A percentile compares a stretch with the other conserved stretches of the same genome.
phyloP scores from a whole-genome alignment of 2,888 invertebrate species.

The Listrodromus nycthemerus region DNA sequence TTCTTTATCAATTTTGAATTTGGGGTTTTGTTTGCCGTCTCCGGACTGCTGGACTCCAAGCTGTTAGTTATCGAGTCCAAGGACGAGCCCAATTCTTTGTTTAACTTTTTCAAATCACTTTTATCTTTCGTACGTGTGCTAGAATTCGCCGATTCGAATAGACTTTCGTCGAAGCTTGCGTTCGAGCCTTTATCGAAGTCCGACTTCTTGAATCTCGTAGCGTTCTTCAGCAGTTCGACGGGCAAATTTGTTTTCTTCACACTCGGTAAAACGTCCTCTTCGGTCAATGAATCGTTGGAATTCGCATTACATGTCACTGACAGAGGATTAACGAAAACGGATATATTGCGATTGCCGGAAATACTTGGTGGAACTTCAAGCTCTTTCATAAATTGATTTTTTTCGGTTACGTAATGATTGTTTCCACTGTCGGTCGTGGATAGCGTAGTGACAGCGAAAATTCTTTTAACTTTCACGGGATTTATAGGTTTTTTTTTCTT shows the following conservation, averaged over 20 bases:
- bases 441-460: conserved; percentile 86
- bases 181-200: conserved; percentile 80
- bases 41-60: conserved; percentile 82
- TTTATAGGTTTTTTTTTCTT: conserved; percentile 79
- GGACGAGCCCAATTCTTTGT: conserved; percentile 80
- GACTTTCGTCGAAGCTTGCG: conserved; percentile 81
- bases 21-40: conserved; percentile 70
- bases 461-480: conserved; percentile 84
- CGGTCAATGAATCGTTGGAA: conserved; percentile 81
- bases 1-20: conserved; percentile 54
- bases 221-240: conserved; percentile 79
- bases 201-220: conserved; percentile 81
- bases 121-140: conserved; percentile 77
- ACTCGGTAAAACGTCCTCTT: conserved; percentile 75
- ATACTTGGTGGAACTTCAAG: conserved; percentile 85
- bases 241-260: conserved; percentile 73
- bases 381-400: conserved; percentile 83
- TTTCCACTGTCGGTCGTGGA: conserved; percentile 82
- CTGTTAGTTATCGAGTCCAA: conserved; percentile 82
- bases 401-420: conserved; percentile 84
- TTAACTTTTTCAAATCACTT: conserved; percentile 80
- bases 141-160: conserved; percentile 79
- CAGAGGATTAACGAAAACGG: conserved; percentile 89
- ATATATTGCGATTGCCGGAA: conserved; percentile 86
- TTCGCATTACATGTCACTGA: conserved; percentile 80